Conservation (phyloP, 2,888 invertebrate genomes). For the Brachypterus glaber region DNA sequence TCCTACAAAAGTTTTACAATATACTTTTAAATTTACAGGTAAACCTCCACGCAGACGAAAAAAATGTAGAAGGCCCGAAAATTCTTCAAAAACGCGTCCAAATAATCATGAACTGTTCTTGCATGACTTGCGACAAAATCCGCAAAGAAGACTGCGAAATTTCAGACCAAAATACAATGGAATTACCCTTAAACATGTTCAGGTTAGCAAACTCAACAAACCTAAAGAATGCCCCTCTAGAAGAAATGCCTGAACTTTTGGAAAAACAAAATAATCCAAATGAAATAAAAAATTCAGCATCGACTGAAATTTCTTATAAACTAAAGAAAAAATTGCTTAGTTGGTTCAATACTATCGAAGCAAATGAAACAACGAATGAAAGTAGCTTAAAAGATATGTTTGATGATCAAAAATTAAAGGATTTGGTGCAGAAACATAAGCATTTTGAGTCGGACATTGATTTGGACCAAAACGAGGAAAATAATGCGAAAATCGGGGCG, state of each 20-base stretch:
- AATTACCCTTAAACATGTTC: constrained; percentile 38
- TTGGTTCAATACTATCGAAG: constrained; percentile 20
- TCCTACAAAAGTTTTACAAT: not conserved
- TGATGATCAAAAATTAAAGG: too few species aligned
- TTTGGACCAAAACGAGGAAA: constrained; percentile 13
- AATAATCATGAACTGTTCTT: constrained; percentile 57
- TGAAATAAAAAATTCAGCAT: constrained; percentile 32
- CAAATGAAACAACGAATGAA: constrained; percentile 2
- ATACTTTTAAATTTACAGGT: constrained; percentile 39
- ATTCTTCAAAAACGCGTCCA: constrained; percentile 52
- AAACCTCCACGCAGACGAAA: constrained; percentile 46
- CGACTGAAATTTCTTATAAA: constrained; percentile 31
- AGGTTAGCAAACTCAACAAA: constrained; percentile 26
- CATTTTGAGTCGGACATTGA: constrained; percentile 3
- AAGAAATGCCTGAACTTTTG: constrained; percentile 34
- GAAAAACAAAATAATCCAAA: constrained; percentile 30
- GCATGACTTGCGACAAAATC: constrained; percentile 50
- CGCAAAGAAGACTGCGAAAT: constrained; percentile 40
- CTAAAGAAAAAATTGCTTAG: constrained; percentile 24
- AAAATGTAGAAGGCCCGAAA: constrained; percentile 43
- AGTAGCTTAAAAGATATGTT: too few species aligned
- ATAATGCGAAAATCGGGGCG: constrained; percentile 19
- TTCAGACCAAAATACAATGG: constrained; percentile 41
- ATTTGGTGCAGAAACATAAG: not conserved
- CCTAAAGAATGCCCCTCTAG: constrained; percentile 25